Evolutionary conservation across 2,113 vertebrate species (phyloP).

Genomic region (Etia nguti): DNA sequence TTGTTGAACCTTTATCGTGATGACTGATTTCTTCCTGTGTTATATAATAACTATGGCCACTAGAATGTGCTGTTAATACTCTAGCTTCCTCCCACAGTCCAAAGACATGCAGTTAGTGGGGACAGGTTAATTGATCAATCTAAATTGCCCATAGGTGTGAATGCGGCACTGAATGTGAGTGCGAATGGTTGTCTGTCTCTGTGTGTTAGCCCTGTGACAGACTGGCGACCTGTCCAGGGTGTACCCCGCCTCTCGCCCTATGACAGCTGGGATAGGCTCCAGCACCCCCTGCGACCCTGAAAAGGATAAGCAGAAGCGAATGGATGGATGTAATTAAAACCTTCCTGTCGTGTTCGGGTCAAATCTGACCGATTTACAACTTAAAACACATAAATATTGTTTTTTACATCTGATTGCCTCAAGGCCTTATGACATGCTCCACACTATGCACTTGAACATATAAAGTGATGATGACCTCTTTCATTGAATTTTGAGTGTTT

Average conservation of each 20-base stretch:
- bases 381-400: neutral
- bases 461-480: neutral
- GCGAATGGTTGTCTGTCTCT: rapidly evolving
- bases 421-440: neutral
- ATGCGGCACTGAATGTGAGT: neutral
- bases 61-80: neutral
- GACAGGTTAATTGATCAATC: neutral
- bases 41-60: neutral
- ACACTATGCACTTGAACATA: neutral
- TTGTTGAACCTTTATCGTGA: neutral
- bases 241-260: rapidly evolving
- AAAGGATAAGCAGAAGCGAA: rapidly evolving
- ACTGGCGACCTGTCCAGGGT: neutral
- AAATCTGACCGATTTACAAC: neutral
- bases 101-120: neutral
- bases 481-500: rapidly evolving
- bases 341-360: neutral
- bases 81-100: rapidly evolving
- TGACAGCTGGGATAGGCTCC: neutral
- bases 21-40: neutral
- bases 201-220: rapidly evolving
- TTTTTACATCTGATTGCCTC: neutral
- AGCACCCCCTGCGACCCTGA: neutral
- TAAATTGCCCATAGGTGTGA: neutral
- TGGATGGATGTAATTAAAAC: rapidly evolving